Evolutionary conservation across 2,797 vertebrate species (phyloP).

Genomic region (Paramormyrops hopkinsi): DNA sequence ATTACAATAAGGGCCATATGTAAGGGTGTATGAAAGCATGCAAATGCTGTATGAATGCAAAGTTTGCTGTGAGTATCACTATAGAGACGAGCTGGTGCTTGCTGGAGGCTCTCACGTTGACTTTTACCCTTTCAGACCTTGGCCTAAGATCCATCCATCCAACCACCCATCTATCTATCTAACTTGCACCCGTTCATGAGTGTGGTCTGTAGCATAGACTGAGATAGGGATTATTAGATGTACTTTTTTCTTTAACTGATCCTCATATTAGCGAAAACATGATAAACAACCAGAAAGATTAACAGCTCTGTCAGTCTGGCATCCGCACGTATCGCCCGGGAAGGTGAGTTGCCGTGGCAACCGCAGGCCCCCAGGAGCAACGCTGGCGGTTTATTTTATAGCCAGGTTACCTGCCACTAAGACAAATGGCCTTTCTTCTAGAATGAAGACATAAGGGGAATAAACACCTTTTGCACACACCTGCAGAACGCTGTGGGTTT

Average conservation of each 20-base stretch:
- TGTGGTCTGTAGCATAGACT: neutral
- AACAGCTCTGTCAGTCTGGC: conserved; percentile 17
- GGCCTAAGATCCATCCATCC: neutral
- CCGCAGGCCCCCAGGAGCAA: neutral
- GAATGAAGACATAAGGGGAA: neutral
- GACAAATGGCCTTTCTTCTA: conserved; percentile 13
- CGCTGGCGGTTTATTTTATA: conserved; percentile 10
- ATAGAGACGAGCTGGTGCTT: neutral
- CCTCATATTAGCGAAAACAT: neutral
- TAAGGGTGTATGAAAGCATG: neutral
- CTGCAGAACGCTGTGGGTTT: neutral
- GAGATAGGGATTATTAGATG: neutral
- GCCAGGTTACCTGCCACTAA: neutral
- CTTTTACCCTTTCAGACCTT: neutral
- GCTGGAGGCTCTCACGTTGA: neutral
- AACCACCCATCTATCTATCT: neutral
- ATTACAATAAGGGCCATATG: neutral
- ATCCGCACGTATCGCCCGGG: neutral
- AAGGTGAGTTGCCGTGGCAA: conserved; percentile 17
- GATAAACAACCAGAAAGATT: conserved; percentile 11
- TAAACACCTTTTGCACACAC: neutral
- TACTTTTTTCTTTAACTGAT: neutral
- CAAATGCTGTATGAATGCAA: neutral
- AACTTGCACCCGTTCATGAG: neutral
- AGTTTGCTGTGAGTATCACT: neutral